phyloP scores from a whole-genome alignment of 2,113 vertebrate genomes.

The Ctenomys sociabilis region DNA sequence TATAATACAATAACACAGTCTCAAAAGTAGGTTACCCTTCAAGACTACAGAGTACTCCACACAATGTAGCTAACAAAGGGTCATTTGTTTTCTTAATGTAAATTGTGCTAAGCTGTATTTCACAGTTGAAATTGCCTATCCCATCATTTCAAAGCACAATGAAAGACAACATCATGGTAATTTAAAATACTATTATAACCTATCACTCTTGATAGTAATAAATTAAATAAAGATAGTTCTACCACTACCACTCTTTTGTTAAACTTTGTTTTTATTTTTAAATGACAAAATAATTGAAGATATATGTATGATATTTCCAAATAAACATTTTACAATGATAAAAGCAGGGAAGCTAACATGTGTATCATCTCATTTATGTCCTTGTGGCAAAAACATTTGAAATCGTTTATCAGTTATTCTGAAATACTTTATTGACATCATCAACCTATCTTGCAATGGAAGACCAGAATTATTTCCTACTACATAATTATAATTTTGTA shows the following conservation, averaged over 20 bases:
- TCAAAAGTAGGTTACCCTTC: background rate
- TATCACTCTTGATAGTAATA: background rate
- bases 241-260: background rate
- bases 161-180: background rate
- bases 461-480: background rate
- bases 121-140: background rate
- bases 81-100: background rate
- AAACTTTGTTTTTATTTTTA: background rate
- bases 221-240: background rate
- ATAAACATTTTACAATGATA: background rate
- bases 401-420: background rate
- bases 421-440: background rate
- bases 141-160: slow-evolving; percentile 26
- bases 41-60: background rate
- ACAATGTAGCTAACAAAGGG: background rate
- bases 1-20: background rate
- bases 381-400: background rate
- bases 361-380: background rate
- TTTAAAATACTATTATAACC: background rate
- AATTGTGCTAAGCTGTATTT: background rate
- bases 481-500: background rate
- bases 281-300: background rate
- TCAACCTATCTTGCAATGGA: background rate
- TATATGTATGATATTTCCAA: background rate
- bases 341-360: background rate